phyloP scores from a whole-genome alignment of 2,797 vertebrate genomes.

The Ambastaia sidthimunki region DNA sequence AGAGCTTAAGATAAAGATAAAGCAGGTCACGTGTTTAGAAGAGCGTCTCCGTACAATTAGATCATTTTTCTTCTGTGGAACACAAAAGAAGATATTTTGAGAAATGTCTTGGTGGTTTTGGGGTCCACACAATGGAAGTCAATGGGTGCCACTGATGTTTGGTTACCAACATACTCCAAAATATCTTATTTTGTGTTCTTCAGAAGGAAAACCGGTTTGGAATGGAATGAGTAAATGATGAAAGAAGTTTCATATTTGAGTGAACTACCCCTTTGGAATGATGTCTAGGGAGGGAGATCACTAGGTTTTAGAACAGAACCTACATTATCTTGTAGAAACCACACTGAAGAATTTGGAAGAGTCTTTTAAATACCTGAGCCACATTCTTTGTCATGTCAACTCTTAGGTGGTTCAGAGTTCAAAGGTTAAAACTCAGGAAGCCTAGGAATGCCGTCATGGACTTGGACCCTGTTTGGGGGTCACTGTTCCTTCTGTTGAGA shows the following conservation, averaged over 20 bases:
- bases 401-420: not conserved
- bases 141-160: too few relatives aligned
- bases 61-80: too few relatives aligned
- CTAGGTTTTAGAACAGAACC: slow-evolving; percentile 22
- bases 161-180: too few relatives aligned
- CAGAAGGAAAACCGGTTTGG: too few relatives aligned
- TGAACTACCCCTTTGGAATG: not conserved
- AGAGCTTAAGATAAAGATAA: not conserved
- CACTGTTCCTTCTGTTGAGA: not conserved
- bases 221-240: too few relatives aligned
- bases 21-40: not conserved
- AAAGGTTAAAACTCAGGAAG: slow-evolving; percentile 32
- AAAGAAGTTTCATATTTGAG: too few relatives aligned
- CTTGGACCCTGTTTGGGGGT: slow-evolving; percentile 45
- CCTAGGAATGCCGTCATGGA: slow-evolving; percentile 41
- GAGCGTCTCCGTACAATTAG: not conserved
- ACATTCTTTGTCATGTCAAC: slow-evolving; percentile 32
- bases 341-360: not conserved
- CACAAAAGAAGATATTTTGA: too few relatives aligned
- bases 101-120: too few relatives aligned
- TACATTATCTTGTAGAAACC: not conserved
- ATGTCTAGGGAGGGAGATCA: not conserved
- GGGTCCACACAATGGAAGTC: too few relatives aligned
- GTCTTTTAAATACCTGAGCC: slow-evolving; percentile 41
- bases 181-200: too few relatives aligned